Base-by-base conservation (phyloP, 2,797 vertebrate species). In the Esox masquinongy region DNA sequence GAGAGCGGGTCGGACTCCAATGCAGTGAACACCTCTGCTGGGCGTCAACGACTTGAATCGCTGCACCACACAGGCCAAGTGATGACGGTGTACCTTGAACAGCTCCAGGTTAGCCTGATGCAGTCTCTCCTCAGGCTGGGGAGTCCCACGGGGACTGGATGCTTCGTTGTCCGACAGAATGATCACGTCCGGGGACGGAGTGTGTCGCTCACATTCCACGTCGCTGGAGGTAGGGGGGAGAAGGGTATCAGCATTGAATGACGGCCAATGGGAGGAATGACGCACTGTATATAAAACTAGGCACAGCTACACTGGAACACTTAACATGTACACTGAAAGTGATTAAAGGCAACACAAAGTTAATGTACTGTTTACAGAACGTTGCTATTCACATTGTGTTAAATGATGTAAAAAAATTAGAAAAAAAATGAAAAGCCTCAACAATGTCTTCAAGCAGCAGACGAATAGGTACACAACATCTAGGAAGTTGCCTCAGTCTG, bases 91-190 rank as follows among this genome's bases (percentile, higher is more conserved):
- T 80, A 96, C 96, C 95, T 96, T 96, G 79, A 96, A 96, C 93
- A 96, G 95, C 74, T 96, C 96, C 66, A 96, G 87, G 86, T 98
- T 98, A 47, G 96, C 96, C 1, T 94, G 94, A 84, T 96, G 96
- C 34, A 96, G 92, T 49, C 96, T 92, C 74, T 99, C 97, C 77
- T 98, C 97, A 4, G 95, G 94, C 24, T 95, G 83, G 11, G 91
- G 92, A 72, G 87, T 91, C 83, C 86, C 91, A 1, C 92, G 87
- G 15, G 96, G 96, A 77, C 96, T 97, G 71, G 96, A 96, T 0
- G 95, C 95, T 74, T 97, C 96, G 34, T 96, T 96, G 78, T 97
- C 96, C 0, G 96, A 97, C 66, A 97, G 93, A 80, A 97, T 94
- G n/a, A 97, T 97, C 70, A 96, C 88, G 29, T 97, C 96, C 0